These are phyloP conservation scores for Tineola bisselliella DNA, from an alignment of 2,888 invertebrate genomes.

Conservation along the genomic window DNA sequence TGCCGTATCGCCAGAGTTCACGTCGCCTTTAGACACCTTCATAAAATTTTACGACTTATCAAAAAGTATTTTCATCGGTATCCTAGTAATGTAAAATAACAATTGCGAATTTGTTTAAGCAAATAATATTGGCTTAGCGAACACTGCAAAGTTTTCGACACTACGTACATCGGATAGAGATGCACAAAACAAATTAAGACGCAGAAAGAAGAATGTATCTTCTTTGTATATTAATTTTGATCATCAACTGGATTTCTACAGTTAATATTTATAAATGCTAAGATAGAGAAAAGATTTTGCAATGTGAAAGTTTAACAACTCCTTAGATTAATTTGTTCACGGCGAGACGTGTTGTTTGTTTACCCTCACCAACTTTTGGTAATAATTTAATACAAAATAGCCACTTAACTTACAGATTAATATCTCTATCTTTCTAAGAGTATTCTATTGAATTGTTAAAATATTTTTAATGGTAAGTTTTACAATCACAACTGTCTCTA, in stretches of 20 bases:
- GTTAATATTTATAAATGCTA: too few species aligned
- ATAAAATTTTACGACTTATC: slow-evolving; percentile 11
- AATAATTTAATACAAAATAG: slow-evolving; percentile 23
- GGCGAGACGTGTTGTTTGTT: background rate
- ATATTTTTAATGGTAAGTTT: too few species aligned
- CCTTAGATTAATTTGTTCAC: background rate
- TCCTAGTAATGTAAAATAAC: background rate
- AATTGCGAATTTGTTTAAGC: background rate
- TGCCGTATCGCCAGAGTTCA: slow-evolving; percentile 6
- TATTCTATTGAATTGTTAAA: too few species aligned
- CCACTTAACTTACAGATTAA: background rate
- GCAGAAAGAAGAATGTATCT: too few species aligned
- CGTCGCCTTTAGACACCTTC: background rate
- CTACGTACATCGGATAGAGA: too few species aligned
- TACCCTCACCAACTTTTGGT: slow-evolving; percentile 14
- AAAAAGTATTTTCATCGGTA: background rate
- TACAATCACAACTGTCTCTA: too few species aligned
- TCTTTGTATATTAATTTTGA: too few species aligned
- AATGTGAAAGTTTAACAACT: background rate
- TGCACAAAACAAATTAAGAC: too few species aligned
- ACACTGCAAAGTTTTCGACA: too few species aligned
- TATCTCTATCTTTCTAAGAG: too few species aligned
- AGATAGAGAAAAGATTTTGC: background rate
- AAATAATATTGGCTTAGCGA: too few species aligned
- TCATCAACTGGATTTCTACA: too few species aligned